Evolutionary conservation across 2,888 invertebrate genomes (phyloP).

Genomic region (Dynastes tityus): DNA sequence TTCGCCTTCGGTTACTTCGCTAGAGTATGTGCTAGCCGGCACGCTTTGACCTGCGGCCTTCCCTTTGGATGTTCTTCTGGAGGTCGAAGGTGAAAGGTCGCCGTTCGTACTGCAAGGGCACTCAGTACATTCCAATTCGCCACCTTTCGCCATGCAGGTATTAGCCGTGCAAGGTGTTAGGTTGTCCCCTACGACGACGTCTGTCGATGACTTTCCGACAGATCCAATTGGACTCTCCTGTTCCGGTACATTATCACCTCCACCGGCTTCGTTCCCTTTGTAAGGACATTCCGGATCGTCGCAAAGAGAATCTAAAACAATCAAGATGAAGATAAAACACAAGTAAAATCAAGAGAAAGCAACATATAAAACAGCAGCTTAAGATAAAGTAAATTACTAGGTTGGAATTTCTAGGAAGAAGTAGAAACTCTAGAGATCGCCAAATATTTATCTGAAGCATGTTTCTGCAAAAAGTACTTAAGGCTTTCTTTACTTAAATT

Average conservation of each 20-base stretch:
- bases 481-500: too few species aligned
- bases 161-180: conserved; percentile 46
- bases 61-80: conserved; percentile 24
- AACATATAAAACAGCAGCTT: too few species aligned
- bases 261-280: background rate
- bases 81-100: background rate
- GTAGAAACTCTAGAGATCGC: too few species aligned
- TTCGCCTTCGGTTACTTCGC: background rate
- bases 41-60: conserved; percentile 44
- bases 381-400: background rate
- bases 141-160: conserved; percentile 51
- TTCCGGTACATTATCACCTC: background rate
- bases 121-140: conserved; percentile 45
- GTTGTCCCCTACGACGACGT: conserved; percentile 23
- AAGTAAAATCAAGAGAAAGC: too few species aligned
- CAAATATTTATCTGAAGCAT: too few species aligned
- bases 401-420: too few species aligned
- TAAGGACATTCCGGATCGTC: conserved; percentile 58
- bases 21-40: conserved; percentile 26
- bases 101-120: conserved; percentile 32
- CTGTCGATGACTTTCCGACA: conserved; percentile 19
- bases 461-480: too few species aligned
- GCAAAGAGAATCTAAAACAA: conserved; percentile 49
- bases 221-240: background rate
- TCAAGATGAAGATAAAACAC: too few species aligned